Conservation (phyloP, 2,888 invertebrate species). For the Ashinkailepas kermadecensis region DNA sequence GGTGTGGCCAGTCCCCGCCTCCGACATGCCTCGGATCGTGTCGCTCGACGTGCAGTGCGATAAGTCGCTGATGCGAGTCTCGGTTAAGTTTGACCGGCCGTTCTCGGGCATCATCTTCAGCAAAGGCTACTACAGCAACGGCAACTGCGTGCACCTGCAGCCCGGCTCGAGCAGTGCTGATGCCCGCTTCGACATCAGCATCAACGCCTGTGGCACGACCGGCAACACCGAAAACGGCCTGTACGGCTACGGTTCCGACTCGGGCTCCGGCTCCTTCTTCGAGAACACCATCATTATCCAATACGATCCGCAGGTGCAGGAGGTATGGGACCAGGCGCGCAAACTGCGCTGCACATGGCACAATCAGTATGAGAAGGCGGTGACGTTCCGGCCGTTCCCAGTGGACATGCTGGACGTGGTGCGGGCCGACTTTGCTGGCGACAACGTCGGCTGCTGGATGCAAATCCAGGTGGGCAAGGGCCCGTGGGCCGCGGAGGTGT, state of each 20-base stretch:
- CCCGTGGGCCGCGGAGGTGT: constrained; percentile 96
- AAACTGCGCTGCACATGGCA: constrained; percentile 91
- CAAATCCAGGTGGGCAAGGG: constrained; percentile 94
- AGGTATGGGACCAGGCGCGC: constrained; percentile 91
- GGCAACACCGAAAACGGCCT: constrained; percentile 83
- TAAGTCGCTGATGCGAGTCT: constrained; percentile 87
- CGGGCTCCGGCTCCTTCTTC: constrained; percentile 84
- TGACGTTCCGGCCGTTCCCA: constrained; percentile 87
- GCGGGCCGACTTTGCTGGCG: constrained; percentile 88
- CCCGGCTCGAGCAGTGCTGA: constrained; percentile 77
- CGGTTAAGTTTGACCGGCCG: constrained; percentile 86
- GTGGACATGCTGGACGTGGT: constrained; percentile 92
- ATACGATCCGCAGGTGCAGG: constrained; percentile 87
- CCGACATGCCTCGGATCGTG: constrained; percentile 91
- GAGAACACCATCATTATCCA: constrained; percentile 90
- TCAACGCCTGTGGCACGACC: constrained; percentile 84
- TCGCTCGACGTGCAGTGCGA: constrained; percentile 89
- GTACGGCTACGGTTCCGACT: constrained; percentile 76
- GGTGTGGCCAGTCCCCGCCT: constrained; percentile 74
- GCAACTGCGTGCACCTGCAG: constrained; percentile 82
- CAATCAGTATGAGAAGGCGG: constrained; percentile 89
- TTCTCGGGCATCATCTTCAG: constrained; percentile 94
- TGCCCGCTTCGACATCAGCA: constrained; percentile 85
- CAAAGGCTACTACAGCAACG: constrained; percentile 87
- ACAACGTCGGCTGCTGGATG: constrained; percentile 96